Percentiles rank a stretch among this genome's conserved stretches.
Evolutionary conservation across 2,888 invertebrate species (phyloP).

Genomic region (Rosalia funebris): DNA sequence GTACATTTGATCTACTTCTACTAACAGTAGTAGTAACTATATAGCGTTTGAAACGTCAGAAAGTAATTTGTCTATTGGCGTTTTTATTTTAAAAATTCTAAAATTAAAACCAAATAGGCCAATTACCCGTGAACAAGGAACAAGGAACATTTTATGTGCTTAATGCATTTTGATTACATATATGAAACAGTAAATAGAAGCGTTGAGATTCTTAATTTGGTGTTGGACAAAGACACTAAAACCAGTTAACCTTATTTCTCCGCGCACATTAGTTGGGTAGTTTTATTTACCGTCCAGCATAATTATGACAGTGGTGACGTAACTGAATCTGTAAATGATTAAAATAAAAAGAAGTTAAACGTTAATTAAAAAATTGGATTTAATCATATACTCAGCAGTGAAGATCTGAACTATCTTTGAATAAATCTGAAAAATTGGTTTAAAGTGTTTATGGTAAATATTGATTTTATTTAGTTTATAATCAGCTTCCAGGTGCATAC

Average conservation of each 20-base stretch:
- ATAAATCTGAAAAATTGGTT: background rate
- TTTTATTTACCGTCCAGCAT: conserved; percentile 1
- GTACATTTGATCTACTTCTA: too few relatives aligned
- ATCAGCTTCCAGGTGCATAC: background rate
- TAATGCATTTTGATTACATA: too few relatives aligned
- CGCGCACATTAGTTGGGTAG: background rate
- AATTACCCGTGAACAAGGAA: too few relatives aligned
- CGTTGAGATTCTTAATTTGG: too few relatives aligned
- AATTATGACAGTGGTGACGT: conserved; percentile 18
- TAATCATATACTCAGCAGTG: background rate
- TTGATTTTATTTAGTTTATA: background rate
- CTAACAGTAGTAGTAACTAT: too few relatives aligned
- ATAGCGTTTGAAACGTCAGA: too few relatives aligned
- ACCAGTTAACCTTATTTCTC: conserved; percentile 8
- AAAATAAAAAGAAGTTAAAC: conserved; percentile 9
- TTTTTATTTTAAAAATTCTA: too few relatives aligned
- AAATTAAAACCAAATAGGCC: too few relatives aligned
- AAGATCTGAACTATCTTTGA: background rate
- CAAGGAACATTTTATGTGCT: too few relatives aligned
- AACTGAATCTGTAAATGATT: conserved; percentile 11
- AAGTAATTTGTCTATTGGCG: too few relatives aligned
- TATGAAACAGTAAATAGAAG: too few relatives aligned
- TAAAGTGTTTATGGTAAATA: background rate
- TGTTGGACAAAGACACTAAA: background rate
- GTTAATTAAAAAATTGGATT: background rate